phyloP scores from a whole-genome alignment of 2,113 vertebrate genomes.

The Mus musculus region GRCm39 chr5:68281001-68281500 shows the following conservation, averaged over 20 bases:
- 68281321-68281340: not conserved
- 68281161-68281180: not conserved
- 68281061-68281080: not conserved
- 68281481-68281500: not conserved
- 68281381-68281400: too few relatives aligned
- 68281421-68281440: not conserved
- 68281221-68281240: not conserved
- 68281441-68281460: not conserved
- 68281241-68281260: not conserved
- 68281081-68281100: not conserved
- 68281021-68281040: not conserved
- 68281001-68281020: not conserved
- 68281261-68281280: not conserved
- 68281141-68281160: not conserved
- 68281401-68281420: not conserved
- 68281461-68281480: not conserved
- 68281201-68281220: not conserved
- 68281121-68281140: not conserved
- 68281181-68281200: too few relatives aligned
- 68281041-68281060: not conserved
- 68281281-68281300: not conserved
- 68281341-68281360: not conserved
- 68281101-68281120: not conserved
- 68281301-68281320: not conserved
- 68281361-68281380: too few relatives aligned